A percentile compares a stretch with the other conserved stretches of the same genome.
Evolutionary conservation across 2,888 invertebrate genomes (phyloP).

Genomic region (Ashinkailepas kermadecensis): DNA sequence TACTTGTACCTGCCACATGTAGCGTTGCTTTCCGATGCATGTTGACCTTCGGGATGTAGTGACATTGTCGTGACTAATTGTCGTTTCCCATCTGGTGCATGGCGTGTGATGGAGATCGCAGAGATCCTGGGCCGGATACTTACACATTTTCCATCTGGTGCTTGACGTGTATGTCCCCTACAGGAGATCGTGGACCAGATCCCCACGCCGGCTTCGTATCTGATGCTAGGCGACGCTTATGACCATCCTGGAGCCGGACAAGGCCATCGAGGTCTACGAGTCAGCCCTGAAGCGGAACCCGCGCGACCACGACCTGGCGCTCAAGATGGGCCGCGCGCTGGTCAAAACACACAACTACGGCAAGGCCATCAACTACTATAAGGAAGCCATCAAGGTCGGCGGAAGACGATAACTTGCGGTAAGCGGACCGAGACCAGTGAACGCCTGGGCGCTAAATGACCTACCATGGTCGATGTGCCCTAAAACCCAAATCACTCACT

Average conservation of each 20-base stretch:
- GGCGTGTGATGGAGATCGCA: too few relatives aligned
- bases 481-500: too few relatives aligned
- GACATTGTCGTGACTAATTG: too few relatives aligned
- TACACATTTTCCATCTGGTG: neutral
- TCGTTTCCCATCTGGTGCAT: too few relatives aligned
- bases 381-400: constrained; percentile 63
- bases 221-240: constrained; percentile 93
- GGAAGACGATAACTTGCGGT: constrained; percentile 42
- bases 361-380: constrained; percentile 83
- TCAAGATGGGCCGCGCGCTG: constrained; percentile 81
- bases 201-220: constrained; percentile 46
- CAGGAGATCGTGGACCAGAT: constrained; percentile 51
- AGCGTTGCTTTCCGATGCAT: too few relatives aligned
- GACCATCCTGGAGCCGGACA: constrained; percentile 68
- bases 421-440: too few relatives aligned
- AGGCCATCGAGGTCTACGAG: constrained; percentile 74
- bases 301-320: constrained; percentile 65
- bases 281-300: constrained; percentile 75
- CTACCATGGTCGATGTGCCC: too few relatives aligned
- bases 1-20: too few relatives aligned
- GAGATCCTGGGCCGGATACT: too few relatives aligned
- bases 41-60: too few relatives aligned
- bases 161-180: constrained; percentile 27
- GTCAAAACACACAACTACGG: constrained; percentile 88
- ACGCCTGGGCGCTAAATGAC: too few relatives aligned